Conservation (phyloP, 2,888 invertebrate genomes). For the Drosophila infuscata region DNA sequence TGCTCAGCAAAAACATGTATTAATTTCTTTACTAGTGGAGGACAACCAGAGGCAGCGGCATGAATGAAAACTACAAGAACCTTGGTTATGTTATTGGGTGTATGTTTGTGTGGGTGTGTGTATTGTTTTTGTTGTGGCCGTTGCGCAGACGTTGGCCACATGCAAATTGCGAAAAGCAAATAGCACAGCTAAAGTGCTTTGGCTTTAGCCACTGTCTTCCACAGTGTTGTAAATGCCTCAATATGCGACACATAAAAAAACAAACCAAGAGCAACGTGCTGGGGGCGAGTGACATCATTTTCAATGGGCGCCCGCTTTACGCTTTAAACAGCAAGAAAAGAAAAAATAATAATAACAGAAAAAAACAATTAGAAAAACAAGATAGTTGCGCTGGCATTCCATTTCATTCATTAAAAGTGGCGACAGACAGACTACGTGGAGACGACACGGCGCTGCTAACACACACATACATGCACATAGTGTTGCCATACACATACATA, state of each 20-base stretch:
- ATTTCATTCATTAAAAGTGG: slow-evolving; percentile 80
- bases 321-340: slow-evolving; percentile 63
- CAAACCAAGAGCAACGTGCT: slow-evolving; percentile 11
- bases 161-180: slow-evolving; percentile 18
- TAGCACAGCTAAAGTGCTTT: slow-evolving; percentile 32
- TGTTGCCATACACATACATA: background rate
- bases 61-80: slow-evolving; percentile 71
- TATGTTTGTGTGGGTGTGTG: slow-evolving; percentile 15
- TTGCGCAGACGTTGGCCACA: slow-evolving; percentile 39
- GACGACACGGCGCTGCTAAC: slow-evolving; percentile 49
- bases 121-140: slow-evolving; percentile 32
- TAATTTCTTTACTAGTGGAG: slow-evolving; percentile 11
- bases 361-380: slow-evolving; percentile 68
- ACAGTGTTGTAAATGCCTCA: slow-evolving; percentile 47
- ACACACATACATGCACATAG: slow-evolving; percentile 15
- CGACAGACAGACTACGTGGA: slow-evolving; percentile 73
- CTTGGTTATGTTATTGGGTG: slow-evolving; percentile 40
- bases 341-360: slow-evolving; percentile 51
- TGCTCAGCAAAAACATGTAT: slow-evolving; percentile 3
- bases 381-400: slow-evolving; percentile 63
- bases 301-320: slow-evolving; percentile 52
- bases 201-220: slow-evolving; percentile 19
- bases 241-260: slow-evolving; percentile 46
- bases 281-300: slow-evolving; percentile 73
- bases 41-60: slow-evolving; percentile 33